Conservation (phyloP, 2,888 invertebrate species). For the Tridacna crocea region DNA sequence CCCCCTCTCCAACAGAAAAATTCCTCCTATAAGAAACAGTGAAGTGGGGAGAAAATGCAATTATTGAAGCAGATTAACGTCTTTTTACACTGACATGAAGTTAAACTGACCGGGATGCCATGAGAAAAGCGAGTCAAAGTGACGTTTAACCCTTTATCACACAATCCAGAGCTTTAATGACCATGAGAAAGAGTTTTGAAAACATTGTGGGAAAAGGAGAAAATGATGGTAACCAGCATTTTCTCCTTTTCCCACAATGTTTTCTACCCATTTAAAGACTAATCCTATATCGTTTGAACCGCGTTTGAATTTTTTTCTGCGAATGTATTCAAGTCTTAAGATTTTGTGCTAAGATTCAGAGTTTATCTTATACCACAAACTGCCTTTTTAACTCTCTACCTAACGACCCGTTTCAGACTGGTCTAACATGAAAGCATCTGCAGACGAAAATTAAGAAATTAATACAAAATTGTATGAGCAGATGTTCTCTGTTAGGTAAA, state of each 20-base stretch:
- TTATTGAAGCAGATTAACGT: neutral
- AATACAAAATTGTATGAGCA: no score
- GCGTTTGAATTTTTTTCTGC: no score
- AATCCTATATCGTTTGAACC: no score
- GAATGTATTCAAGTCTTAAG: no score
- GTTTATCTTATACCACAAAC: no score
- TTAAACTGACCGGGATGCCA: neutral
- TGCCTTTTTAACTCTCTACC: no score
- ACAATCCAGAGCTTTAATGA: neutral
- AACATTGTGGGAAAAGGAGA: neutral
- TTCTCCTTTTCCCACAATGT: neutral
- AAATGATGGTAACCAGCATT: neutral
- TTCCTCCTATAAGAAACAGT: neutral
- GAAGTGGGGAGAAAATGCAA: constrained; percentile 2
- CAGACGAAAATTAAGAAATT: no score
- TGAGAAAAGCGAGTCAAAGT: neutral
- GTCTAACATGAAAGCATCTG: no score
- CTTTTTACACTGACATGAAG: neutral
- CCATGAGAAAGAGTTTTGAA: neutral
- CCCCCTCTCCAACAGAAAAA: neutral
- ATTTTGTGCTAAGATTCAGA: no score
- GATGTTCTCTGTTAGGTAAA: no score
- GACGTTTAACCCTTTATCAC: neutral
- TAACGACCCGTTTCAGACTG: no score
- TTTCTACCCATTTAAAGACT: no score